Evolutionary conservation across 2,888 invertebrate species (phyloP).

Genomic region (Rhamphomyia laevipes): DNA sequence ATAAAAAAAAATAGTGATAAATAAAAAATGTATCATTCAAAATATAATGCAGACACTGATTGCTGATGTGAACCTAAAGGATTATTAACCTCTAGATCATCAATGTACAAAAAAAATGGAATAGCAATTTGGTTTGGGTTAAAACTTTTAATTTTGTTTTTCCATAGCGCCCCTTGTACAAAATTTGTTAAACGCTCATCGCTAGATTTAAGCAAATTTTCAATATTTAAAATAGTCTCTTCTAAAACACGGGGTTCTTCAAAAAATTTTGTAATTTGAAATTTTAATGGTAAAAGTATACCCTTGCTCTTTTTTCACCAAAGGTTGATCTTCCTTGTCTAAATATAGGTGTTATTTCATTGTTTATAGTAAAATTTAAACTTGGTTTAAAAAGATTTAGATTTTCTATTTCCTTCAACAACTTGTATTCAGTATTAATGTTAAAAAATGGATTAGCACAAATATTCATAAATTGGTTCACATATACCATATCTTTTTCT

Average conservation of each 20-base stretch:
- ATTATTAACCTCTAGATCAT: not conserved
- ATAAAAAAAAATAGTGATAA: too few species aligned
- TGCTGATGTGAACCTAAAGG: not conserved
- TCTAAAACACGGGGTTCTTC: not conserved
- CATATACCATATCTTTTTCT: not conserved
- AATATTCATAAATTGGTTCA: not conserved
- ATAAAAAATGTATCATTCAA: not conserved
- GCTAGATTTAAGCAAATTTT: not conserved
- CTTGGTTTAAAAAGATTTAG: not conserved
- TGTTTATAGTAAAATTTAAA: not conserved
- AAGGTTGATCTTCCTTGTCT: not conserved
- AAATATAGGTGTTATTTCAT: not conserved
- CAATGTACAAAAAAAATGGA: not conserved
- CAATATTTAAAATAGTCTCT: not conserved
- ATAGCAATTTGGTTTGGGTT: not conserved
- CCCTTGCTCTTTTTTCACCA: not conserved
- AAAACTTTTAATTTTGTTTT: not conserved
- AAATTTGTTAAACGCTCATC: constrained; percentile 1
- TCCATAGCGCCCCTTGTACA: constrained; percentile 4
- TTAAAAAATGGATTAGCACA: not conserved
- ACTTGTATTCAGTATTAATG: not conserved
- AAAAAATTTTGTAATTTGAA: not conserved
- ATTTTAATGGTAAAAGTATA: not conserved
- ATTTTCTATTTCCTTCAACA: not conserved
- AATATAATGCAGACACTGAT: constrained; percentile 1